Evolutionary conservation across 2,113 vertebrate species (phyloP).

Genomic region (Cyrtonyx montezumae): DNA sequence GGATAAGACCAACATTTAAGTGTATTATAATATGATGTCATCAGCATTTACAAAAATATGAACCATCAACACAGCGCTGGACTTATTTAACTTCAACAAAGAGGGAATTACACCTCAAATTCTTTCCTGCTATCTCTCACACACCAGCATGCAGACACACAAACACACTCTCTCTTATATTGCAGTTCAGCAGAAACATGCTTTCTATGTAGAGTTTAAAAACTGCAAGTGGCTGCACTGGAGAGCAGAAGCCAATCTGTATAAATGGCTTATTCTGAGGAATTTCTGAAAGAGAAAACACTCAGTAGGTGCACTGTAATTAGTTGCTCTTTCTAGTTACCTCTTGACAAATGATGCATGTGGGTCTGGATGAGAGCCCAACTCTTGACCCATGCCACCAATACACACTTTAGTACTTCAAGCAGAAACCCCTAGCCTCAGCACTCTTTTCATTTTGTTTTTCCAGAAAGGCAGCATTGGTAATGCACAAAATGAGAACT

Average conservation of each 20-base stretch:
- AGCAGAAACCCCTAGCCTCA: constrained; percentile 40
- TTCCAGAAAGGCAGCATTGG: not conserved
- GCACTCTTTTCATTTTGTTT: constrained; percentile 31
- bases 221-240: constrained; percentile 16
- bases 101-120: not conserved
- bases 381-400: constrained; percentile 64
- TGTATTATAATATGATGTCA: constrained; percentile 60
- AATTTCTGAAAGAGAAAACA: constrained; percentile 40
- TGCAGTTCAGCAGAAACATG: constrained; percentile 2
- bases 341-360: constrained; percentile 64
- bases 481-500: constrained; percentile 26
- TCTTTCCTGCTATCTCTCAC: not conserved
- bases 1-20: constrained; percentile 18
- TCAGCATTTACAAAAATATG: constrained; percentile 49
- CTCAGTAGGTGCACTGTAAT: constrained; percentile 38
- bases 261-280: constrained; percentile 6
- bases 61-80: not conserved
- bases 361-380: constrained; percentile 49
- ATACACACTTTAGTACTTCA: constrained; percentile 52
- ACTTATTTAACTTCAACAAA: not conserved
- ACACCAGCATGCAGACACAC: not conserved
- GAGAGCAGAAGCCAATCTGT: constrained; percentile 4
- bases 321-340: constrained; percentile 64
- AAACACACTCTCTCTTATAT: not conserved
- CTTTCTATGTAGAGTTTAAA: constrained; percentile 31